Evolutionary conservation across 2,113 vertebrate species (phyloP), one percentile per base, ranked within the genome.

Genomic region (Corythornis madagascariensis): DNA sequence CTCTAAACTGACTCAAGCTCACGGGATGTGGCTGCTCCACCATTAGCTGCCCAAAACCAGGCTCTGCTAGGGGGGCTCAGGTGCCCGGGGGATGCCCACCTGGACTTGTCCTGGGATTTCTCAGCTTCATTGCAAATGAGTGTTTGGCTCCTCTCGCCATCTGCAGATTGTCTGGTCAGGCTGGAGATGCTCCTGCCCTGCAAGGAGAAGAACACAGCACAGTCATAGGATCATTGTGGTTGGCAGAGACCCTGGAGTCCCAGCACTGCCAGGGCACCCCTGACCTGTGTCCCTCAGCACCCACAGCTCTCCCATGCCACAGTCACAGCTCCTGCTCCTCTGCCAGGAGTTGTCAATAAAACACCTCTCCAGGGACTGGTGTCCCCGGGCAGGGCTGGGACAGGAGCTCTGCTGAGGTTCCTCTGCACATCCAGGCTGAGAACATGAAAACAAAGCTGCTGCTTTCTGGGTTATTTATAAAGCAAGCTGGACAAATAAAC

Each of bases 381-480:
- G 28, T 55, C 33, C 29, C 13, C 4, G 52, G 65, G 56, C 47
- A 6, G 13, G n/a, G 24, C 53, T 85, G 64, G 1, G 2, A 53
- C 14, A 8, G 20, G n/a, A 10, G 1, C 69, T 59, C n/a, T 43
- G 65, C 65, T 50, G 66, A 67, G 67, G 53, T 8, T 52, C 56
- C 86, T 48, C 45, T 2, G 1, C 55, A 43, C 2, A 0, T n/a
- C 74, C 57, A 75, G 24, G 2, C 19, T 0, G 6, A 52, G 80
- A 14, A 8, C 26, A 2, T 7, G 61, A 31, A 89, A 87, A 92
- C 82, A 92, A 85, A 91, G 55, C 71, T 60, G 90, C 29, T 65
- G 78, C 67, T 67, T 52, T 75, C 40, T 24, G 85, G 45, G 59
- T 88, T 85, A 87, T 89, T 94, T 95, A 79, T 83, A 90, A 79